Percentiles rank a stretch among this genome's conserved stretches.
Evolutionary conservation across 2,113 vertebrate genomes (phyloP).

Genomic region (Cinclus cinclus): DNA sequence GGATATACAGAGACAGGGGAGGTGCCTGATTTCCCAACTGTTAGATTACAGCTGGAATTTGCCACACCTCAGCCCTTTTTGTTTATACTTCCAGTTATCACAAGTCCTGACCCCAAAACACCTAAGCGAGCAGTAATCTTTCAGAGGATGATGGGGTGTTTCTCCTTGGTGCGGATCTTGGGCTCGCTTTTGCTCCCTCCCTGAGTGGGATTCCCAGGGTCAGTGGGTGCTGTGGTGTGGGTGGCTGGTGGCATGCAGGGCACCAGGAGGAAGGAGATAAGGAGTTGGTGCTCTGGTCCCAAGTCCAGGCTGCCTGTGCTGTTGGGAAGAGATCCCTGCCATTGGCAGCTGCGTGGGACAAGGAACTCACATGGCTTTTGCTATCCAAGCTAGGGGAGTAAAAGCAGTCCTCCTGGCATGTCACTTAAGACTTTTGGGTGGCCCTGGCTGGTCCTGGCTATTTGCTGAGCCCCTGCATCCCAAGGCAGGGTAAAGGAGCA

Average conservation of each 20-base stretch:
- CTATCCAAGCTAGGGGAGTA: background rate
- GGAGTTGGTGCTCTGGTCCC: background rate
- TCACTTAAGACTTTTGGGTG: background rate
- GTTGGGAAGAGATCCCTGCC: background rate
- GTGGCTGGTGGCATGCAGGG: rapidly evolving
- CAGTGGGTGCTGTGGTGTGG: rapidly evolving
- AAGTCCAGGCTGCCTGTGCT: background rate
- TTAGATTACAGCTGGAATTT: background rate
- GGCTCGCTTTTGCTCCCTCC: background rate
- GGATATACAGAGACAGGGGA: background rate
- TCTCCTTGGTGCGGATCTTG: background rate
- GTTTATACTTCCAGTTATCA: background rate
- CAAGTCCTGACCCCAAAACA: rapidly evolving
- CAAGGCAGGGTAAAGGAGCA: background rate
- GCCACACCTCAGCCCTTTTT: background rate
- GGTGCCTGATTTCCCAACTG: rapidly evolving
- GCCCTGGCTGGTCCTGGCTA: background rate
- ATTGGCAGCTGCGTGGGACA: rapidly evolving
- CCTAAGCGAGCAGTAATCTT: background rate
- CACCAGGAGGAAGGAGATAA: background rate
- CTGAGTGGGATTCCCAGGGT: background rate
- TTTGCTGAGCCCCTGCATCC: background rate
- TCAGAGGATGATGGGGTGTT: background rate
- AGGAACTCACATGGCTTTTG: background rate
- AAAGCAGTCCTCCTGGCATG: background rate